Evolutionary conservation across 2,797 vertebrate species (phyloP), one percentile per base, ranked within the genome.

Genomic region (Balearica regulorum): DNA sequence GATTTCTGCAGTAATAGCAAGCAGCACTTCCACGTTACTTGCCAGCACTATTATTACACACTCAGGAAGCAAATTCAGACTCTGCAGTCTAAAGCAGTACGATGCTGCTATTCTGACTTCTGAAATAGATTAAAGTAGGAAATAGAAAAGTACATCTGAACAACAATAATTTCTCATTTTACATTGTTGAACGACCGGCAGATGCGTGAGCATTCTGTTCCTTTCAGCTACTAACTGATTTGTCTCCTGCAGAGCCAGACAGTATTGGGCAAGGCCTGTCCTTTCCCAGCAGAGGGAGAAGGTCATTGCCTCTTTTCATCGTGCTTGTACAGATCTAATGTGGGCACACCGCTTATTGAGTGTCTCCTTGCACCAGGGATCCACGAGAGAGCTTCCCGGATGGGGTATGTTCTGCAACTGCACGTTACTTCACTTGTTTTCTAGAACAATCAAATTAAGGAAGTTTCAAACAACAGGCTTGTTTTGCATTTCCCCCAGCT

Each of bases 161-260:
- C 39, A 53, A 10, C 9, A 22, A 3, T 14, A 61, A 46, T 14
- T 3, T 9, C 49, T 33, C 17, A 3, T 18, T 31, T 16, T 16
- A 18, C 14, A 0, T 26, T 61, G 21, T 21, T 62, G 76, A 76
- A 19, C 14, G 14, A 54, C 46, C 87, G 55, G 46, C n/a, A 90
- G 57, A 24, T 26, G 22, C 0, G 12, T 1, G 0, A 70, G 35
- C 3, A 1, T 24, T 76, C 64, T 28, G 1, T 21, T 79, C 68
- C 28, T 53, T 68, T n/a, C 37, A 41, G 44, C 66, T 82, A 4
- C n/a, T 35, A 9, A 22, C 28, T 39, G 46, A 11, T 31, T 6
- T 25, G 43, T 25, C 65, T 68, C 31, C 61, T 46, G 5, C 55
- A 49, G 31, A 73, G 51, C 29, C 70, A 61, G 24, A 24, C n/a